Evolutionary conservation across 2,797 vertebrate species (phyloP), one percentile per base, ranked within the genome.

Genomic region (Cirrhinus molitorella): DNA sequence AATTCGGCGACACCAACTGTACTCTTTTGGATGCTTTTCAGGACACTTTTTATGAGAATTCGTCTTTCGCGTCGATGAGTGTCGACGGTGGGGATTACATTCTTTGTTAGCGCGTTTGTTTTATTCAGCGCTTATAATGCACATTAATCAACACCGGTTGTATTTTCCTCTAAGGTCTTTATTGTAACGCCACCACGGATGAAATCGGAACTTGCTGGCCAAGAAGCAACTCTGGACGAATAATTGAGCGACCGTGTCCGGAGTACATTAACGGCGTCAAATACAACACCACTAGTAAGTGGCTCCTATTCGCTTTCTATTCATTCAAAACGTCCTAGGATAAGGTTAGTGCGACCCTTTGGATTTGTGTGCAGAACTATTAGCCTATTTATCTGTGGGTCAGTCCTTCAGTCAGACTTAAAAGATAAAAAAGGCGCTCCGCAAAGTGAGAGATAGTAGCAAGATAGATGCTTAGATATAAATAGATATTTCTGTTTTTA

Each of bases 171-270:
- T 70, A 86, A 97, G 95, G 96, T 94, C 93, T 94, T 2, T 97
- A 95, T 93, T 99, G 98, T 92, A 98, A 97, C 89, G 94, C 96
- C 85, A 99, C 97, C 55, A 96, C 95, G 4, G 98, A 99, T 92
- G 96, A 97, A 93, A 98, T 99, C 74, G 97, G 98, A 84, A 99
- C 98, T 83, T 99, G 98, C 96, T 99, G 98, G 98, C 98, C 98
- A 19, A 94, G 92, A 89, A 98, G 95, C 90, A 91, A 88, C 17
- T 95, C 95, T 0, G 97, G 97, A 72, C 95, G 94, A 40, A 91
- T 97, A 2, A 97, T 99, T 76, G 97, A 97, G 91, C 95, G 97
- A 94, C 97, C 97, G 21, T 99, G 98, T 87, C 98, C 98, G 0
- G 97, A 98, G 91, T 97, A 95, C 91, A 97, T 99, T 94, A 99